Base-by-base conservation (phyloP, 2,888 invertebrate genomes). In the Drosophila colorata region DNA sequence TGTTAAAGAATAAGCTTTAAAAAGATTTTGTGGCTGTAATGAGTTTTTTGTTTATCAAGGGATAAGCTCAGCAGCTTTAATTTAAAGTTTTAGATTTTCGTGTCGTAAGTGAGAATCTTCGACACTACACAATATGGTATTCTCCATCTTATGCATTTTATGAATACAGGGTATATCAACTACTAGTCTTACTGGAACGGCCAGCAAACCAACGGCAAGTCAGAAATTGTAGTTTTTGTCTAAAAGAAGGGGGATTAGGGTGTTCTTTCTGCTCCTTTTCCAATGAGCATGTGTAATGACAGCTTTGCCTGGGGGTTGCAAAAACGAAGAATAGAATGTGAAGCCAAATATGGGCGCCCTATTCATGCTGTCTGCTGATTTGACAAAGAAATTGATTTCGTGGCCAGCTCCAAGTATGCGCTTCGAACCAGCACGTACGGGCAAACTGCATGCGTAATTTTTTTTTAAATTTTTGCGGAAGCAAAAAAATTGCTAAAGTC, bases 241-340 rank as follows among this genome's bases (percentile, higher is more conserved):
- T 20, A 18, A 65, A 41, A 11, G 23, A 16, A 25, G 5, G n/a
- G 18, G 56, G 11, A 33, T 64, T 47, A 47, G 43, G 58, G 44
- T 56, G 44, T 40, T 41, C 20, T 38, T 23, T 35, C 53, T 28
- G 40, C 43, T 8, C 35, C 28, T 51, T 20, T 47, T 28, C 43
- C 52, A 64, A 66, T 65, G 70, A 58, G 80, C 70, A 74, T 63
- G 66, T 76, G 78, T 69, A 78, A 78, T 73, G 74, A 69, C 65
- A 61, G 57, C 69, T 46, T 64, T 53, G 41, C 52, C 28, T 31
- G 18, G 28, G 33, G 33, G 33, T 4, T 33, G 33, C 33, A 11
- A 13, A 33, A 13, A 4, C 33, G 33, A 13, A 33, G 33, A 33
- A 25, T 13, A 46, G 31, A 9, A 25, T 38, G 52, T 46, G 51